Evolutionary conservation across 2,797 vertebrate genomes (phyloP), one percentile per base, ranked within the genome.

Genomic region (Argyrosomus regius): DNA sequence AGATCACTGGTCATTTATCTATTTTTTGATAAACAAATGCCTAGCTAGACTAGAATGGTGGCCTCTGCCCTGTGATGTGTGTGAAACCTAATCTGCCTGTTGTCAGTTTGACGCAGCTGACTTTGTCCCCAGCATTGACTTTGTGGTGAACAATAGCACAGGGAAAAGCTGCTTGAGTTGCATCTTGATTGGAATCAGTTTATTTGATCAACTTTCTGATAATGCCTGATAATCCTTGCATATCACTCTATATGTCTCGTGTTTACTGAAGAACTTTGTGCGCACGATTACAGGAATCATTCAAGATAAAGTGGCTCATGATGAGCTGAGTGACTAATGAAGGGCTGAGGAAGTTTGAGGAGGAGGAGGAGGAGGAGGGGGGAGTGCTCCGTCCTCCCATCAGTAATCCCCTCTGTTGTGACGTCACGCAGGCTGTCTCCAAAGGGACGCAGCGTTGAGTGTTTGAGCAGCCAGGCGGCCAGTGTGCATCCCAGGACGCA

Each of bases 361-460:
- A 12, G n/a, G 70, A 14, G 50, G 20, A 16, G 65, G 20, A 6
- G 28, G 22, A 56, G 6, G 65, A 22, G 39, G 49, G 18, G 41
- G 69, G 35, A 72, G 57, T 50, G 64, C 64, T 48, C 75, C 46
- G 59, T 86, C 90, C 87, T 79, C 75, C 80, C 83, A 68, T 78
- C 81, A 76, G 81, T 94, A 90, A 94, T 92, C 92, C 91, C 86
- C 85, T 74, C 77, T 6, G 67, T 3, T 49, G 74, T 95, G 95
- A 95, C 94, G 95, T 96, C 94, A 95, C 83, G 0, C 63, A 12
- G 88, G 78, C 88, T 77, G 87, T 80, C 91, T 92, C 92, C 88
- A 80, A 81, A 69, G 83, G 86, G 89, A 90, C 90, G 77, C 85
- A 18, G 89, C 67, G 81, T 75, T 60, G 87, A 80, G 83, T 53